Evolutionary conservation across 2,888 invertebrate genomes (phyloP).

Genomic region (Ferdinandea cuprea): DNA sequence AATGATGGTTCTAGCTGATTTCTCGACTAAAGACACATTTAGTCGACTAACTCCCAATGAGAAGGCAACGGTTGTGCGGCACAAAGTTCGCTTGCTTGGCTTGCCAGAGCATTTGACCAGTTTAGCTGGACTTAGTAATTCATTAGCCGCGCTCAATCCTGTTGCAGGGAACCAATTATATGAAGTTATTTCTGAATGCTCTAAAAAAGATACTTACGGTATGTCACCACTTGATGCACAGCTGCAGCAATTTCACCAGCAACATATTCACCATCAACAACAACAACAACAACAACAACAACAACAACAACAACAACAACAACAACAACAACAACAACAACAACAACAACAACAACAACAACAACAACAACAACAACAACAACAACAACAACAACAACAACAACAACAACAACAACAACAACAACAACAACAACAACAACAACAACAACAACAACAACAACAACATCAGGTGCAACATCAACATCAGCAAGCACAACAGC

Average conservation of each 20-base stretch:
- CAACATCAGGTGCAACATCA: slow-evolving; percentile 72
- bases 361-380: slow-evolving; percentile 49
- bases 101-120: slow-evolving; percentile 81
- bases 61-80: slow-evolving; percentile 79
- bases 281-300: slow-evolving; percentile 55
- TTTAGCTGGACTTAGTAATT: slow-evolving; percentile 79
- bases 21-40: slow-evolving; percentile 80
- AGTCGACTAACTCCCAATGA: slow-evolving; percentile 79
- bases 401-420: slow-evolving; percentile 54
- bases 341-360: slow-evolving; percentile 45
- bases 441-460: slow-evolving; percentile 46
- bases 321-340: slow-evolving; percentile 74
- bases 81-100: slow-evolving; percentile 79
- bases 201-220: slow-evolving; percentile 77
- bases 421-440: slow-evolving; percentile 41
- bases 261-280: slow-evolving; percentile 45
- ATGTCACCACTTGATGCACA: slow-evolving; percentile 47
- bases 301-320: slow-evolving; percentile 53
- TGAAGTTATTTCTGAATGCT: slow-evolving; percentile 78
- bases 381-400: slow-evolving; percentile 66
- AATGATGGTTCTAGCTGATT: slow-evolving; percentile 78
- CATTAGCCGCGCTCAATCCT: slow-evolving; percentile 79
- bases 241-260: slow-evolving; percentile 74
- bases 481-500: slow-evolving; percentile 75
- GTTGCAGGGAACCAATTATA: slow-evolving; percentile 79